Base-by-base conservation (phyloP, 2,888 invertebrate genomes). In the Protodeltote pygarga region DNA sequence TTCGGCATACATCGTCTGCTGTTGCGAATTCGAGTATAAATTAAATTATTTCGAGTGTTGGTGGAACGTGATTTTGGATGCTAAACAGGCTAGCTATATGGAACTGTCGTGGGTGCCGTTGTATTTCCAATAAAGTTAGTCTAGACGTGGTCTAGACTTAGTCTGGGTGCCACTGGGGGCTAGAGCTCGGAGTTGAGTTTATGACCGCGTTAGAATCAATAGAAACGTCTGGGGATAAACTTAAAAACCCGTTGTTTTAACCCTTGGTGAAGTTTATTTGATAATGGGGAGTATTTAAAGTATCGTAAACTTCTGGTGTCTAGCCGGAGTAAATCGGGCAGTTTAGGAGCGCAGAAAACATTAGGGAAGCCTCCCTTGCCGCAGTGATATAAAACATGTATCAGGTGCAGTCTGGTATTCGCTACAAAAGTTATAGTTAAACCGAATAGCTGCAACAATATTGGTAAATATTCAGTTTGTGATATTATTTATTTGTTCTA, bases 71-170 rank as follows among this genome's bases (percentile, higher is more conserved):
- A 44, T 52, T 63, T 60, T 32, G 29, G 41, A 37, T 25, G 37
- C 27, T 48, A 20, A 47, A 51, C 31, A 34, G 33, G 11, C 28
- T 29, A 31, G 29, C 19, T 17, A 17, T 15, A 16, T n/a, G 39
- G 19, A 38, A 39, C 23, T 51, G 45, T 42, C 33, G 47, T 33
- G 49, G 59, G 49, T 67, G 70, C 55, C 32, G 62, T 62, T 67
- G 60, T 70, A 58, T 73, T 69, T 69, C 60, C 69, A 79, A 79
- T 79, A 73, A 74, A 79, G 63, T 71, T 61, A 67, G 89, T 89
- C 89, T 89, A 89, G 89, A 88, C 89, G 57, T 5, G 47, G 89
- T 88, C 89, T 89, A 89, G 89, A 87, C 89, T 68, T 59, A 58
- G 66, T 65, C 63, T 59, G 63, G 63, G 62, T 47, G 64, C n/a